Conservation (phyloP, 2,888 invertebrate species). For the Agriotes lineatus region DNA sequence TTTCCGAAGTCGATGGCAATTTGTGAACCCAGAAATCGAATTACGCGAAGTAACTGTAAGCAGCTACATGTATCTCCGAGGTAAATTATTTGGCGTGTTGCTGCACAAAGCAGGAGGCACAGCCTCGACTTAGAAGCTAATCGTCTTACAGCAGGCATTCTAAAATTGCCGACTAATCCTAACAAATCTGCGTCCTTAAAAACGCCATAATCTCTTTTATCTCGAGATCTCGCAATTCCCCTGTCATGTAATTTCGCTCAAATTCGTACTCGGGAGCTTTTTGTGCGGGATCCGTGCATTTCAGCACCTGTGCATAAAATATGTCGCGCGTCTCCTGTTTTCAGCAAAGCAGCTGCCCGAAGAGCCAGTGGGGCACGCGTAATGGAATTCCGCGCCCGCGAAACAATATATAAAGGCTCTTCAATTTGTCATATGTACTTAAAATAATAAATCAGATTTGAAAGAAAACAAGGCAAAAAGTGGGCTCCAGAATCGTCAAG, state of each 20-base stretch:
- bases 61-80: constrained; percentile 6
- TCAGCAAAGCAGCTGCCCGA: constrained; percentile 26
- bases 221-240: constrained; percentile 24
- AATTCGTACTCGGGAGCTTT: constrained; percentile 28
- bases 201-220: constrained; percentile 16
- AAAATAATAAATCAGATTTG: constrained; percentile 41
- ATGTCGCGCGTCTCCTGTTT: constrained; percentile 25
- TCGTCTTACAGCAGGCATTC: too few species aligned
- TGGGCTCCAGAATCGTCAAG: constrained; percentile 40
- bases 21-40: constrained; percentile 21
- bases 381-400: constrained; percentile 27
- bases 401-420: constrained; percentile 34
- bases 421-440: constrained; percentile 44
- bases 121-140: background rate
- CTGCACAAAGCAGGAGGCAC: background rate
- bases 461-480: constrained; percentile 40
- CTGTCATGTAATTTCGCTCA: constrained; percentile 30
- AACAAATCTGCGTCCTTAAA: constrained; percentile 18
- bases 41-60: constrained; percentile 19
- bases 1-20: background rate
- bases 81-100: constrained; percentile 2
- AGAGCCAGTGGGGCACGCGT: constrained; percentile 7
- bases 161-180: constrained; percentile 10
- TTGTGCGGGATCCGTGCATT: constrained; percentile 14
- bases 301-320: constrained; percentile 37